Conservation (phyloP, 2,888 invertebrate genomes). For the Cheilosia scutellata region DNA sequence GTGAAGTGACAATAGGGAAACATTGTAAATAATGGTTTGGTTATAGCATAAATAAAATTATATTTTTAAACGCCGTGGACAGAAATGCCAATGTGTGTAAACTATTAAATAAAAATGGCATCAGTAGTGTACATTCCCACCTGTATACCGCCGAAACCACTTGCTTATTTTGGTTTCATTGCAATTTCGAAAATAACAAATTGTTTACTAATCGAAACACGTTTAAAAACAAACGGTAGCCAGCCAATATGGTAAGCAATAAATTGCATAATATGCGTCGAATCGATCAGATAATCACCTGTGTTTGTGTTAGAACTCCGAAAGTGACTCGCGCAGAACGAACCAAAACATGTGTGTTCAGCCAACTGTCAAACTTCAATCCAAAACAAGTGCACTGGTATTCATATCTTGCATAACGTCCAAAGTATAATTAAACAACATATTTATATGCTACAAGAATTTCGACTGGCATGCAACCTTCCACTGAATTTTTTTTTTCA, state of each 20-base stretch:
- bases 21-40: too few relatives aligned
- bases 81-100: too few relatives aligned
- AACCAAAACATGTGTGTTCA: conserved; percentile 29
- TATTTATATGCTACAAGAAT: background rate
- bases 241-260: background rate
- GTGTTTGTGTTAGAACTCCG: conserved; percentile 14
- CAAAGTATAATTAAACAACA: background rate
- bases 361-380: conserved; percentile 40
- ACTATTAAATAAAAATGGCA: background rate
- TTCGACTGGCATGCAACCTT: background rate
- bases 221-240: conserved; percentile 11
- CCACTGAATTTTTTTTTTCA: conserved; percentile 3
- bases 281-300: background rate
- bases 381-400: background rate
- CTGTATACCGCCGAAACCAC: too few relatives aligned
- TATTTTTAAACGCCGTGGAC: too few relatives aligned
- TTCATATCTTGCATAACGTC: conserved; percentile 40
- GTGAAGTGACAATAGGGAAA: too few relatives aligned
- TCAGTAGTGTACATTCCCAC: too few relatives aligned
- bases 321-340: conserved; percentile 37
- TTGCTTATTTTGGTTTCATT: background rate
- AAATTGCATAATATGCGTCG: conserved; percentile 1
- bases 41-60: too few relatives aligned
- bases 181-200: conserved; percentile 1
- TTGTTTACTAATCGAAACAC: background rate